These are phyloP conservation scores for Geotria australis DNA, from an alignment of 2,797 vertebrate genomes.

Conservation along the genomic window DNA sequence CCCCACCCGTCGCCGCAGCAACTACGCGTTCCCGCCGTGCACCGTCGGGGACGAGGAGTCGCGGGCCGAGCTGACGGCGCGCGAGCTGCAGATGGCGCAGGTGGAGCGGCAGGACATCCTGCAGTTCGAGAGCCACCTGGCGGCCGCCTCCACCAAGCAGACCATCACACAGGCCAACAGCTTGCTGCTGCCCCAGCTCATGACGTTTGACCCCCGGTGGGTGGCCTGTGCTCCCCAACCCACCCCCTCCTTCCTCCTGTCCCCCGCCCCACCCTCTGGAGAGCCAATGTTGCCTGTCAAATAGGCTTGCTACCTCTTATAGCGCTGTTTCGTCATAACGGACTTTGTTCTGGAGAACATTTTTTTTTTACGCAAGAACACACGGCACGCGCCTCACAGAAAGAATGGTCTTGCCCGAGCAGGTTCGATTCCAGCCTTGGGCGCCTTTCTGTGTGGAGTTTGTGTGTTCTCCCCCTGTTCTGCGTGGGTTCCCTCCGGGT, in stretches of 20 bases:
- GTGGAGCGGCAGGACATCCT: constrained; percentile 89
- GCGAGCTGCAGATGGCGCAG: constrained; percentile 74
- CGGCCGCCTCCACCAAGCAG: constrained; percentile 85
- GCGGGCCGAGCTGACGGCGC: constrained; percentile 62
- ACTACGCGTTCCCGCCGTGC: constrained; percentile 75
- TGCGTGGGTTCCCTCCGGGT: too few relatives aligned
- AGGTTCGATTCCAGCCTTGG: too few relatives aligned
- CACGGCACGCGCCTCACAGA: too few relatives aligned
- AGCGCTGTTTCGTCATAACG: too few relatives aligned
- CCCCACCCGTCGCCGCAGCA: constrained; percentile 26
- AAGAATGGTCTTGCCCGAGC: too few relatives aligned
- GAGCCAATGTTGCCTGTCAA: too few relatives aligned
- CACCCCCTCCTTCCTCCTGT: neutral
- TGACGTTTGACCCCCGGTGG: constrained; percentile 82
- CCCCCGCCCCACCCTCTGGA: too few relatives aligned
- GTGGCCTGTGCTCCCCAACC: constrained; percentile 2
- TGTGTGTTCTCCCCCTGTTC: too few relatives aligned
- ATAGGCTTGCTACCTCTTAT: too few relatives aligned
- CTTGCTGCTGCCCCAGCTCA: constrained; percentile 67
- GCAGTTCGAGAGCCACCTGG: constrained; percentile 85
- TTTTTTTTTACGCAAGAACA: too few relatives aligned
- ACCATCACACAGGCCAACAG: constrained; percentile 95
- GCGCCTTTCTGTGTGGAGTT: too few relatives aligned
- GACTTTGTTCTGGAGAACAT: too few relatives aligned
- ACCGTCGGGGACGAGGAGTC: constrained; percentile 79